Percentiles rank a stretch among this genome's conserved stretches.
Conservation (phyloP, 2,113 vertebrate genomes). For the Lanius collurio region DNA sequence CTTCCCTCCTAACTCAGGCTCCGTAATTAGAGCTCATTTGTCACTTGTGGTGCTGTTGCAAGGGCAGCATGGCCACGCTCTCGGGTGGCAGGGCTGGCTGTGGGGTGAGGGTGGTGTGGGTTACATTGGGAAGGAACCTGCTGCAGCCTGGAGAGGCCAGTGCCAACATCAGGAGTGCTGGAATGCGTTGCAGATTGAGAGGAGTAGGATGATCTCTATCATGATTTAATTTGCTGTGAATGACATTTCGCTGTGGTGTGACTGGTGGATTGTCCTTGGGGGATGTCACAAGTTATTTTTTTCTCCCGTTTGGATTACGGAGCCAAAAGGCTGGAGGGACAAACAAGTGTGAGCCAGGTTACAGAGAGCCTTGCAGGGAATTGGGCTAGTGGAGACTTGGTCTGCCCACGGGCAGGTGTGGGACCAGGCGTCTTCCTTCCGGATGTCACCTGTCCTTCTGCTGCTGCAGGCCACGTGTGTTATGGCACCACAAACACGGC, state of each 20-base stretch:
- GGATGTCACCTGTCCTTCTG: not conserved
- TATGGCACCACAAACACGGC: not conserved
- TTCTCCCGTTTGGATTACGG: not conserved
- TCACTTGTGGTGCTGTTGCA: not conserved
- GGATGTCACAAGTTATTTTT: conserved; percentile 10
- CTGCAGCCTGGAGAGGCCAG: not conserved
- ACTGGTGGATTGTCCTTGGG: conserved; percentile 28
- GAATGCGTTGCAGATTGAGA: not conserved
- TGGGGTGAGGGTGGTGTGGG: not conserved
- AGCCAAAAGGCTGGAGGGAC: not conserved
- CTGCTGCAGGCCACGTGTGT: not conserved
- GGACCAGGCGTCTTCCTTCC: not conserved
- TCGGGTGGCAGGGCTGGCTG: not conserved
- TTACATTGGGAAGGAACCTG: not conserved
- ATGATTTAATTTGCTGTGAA: not conserved
- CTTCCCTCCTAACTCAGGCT: not conserved
- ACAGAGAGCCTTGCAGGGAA: rapidly evolving
- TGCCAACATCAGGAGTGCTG: not conserved
- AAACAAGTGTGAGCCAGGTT: not conserved
- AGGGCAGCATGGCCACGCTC: not conserved
- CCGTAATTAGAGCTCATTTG: not conserved
- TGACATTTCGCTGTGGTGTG: not conserved
- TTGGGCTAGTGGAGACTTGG: not conserved
- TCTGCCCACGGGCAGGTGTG: not conserved
- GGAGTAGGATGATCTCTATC: not conserved